Conservation (phyloP, 2,113 vertebrate species). For the Melanotaenia duboulayi region DNA sequence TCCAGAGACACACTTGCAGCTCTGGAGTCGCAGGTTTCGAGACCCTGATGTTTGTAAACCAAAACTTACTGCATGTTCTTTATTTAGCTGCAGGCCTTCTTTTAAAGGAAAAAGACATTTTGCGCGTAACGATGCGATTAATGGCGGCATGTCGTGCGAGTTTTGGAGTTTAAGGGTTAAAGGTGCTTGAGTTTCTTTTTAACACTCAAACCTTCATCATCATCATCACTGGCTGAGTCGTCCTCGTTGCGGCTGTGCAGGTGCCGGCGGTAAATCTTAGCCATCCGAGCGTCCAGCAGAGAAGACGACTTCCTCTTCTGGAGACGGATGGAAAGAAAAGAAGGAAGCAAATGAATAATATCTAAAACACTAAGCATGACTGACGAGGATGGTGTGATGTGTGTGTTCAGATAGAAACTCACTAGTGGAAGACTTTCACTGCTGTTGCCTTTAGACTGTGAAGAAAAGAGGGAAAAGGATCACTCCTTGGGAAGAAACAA, state of each 20-base stretch:
- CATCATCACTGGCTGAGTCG: conserved; percentile 78
- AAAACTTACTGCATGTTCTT: too few species aligned
- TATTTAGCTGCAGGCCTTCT: too few species aligned
- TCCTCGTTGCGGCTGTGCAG: conserved; percentile 76
- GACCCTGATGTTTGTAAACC: too few species aligned
- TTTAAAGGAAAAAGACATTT: too few species aligned
- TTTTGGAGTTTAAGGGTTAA: too few species aligned
- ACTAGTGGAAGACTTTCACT: conserved; percentile 55
- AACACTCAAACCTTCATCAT: conserved; percentile 69
- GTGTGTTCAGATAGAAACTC: conserved; percentile 13
- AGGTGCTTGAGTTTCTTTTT: background rate
- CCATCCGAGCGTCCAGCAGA: conserved; percentile 77
- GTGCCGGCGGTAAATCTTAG: conserved; percentile 80
- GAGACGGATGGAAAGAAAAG: background rate
- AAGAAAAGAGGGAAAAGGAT: background rate
- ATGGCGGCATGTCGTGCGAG: too few species aligned
- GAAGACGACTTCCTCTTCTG: conserved; percentile 81
- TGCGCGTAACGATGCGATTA: too few species aligned
- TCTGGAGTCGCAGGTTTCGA: too few species aligned
- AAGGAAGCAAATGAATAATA: background rate
- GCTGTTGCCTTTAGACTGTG: conserved; percentile 60
- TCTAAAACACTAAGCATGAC: background rate
- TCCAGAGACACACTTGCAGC: too few species aligned
- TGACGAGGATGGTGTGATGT: too few species aligned
- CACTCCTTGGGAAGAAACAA: background rate